These are phyloP conservation scores for Poecilia velifera DNA, from an alignment of 2,797 vertebrate genomes.

Conservation along the genomic window DNA sequence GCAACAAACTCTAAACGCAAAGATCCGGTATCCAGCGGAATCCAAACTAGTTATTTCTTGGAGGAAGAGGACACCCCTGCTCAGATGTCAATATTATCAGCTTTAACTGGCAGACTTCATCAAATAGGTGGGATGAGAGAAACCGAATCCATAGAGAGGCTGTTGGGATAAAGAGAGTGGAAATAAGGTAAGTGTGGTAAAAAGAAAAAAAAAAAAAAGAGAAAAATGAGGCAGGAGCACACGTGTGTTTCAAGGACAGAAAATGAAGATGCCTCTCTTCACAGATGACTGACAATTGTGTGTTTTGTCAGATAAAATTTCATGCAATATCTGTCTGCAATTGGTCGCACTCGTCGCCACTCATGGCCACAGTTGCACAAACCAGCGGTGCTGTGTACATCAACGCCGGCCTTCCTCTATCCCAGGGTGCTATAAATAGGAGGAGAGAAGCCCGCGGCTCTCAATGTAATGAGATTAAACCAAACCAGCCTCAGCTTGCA, in stretches of 20 bases:
- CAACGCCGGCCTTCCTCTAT: slow-evolving; percentile 53
- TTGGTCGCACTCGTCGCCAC: slow-evolving; percentile 60
- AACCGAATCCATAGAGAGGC: slow-evolving; percentile 29
- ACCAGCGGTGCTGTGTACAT: slow-evolving; percentile 49
- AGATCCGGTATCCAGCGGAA: slow-evolving; percentile 9
- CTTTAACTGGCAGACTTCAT: slow-evolving; percentile 33
- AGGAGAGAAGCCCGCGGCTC: slow-evolving; percentile 68
- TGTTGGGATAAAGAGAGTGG: slow-evolving; percentile 53
- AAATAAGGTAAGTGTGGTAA: slow-evolving; percentile 43
- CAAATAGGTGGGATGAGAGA: slow-evolving; percentile 52
- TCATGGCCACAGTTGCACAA: slow-evolving; percentile 36
- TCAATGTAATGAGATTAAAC: slow-evolving; percentile 82
- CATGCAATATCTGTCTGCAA: slow-evolving; percentile 46
- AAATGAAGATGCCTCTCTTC: slow-evolving; percentile 50
- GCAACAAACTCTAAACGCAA: slow-evolving; percentile 13
- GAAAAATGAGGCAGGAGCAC: slow-evolving; percentile 1
- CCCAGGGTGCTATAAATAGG: slow-evolving; percentile 80
- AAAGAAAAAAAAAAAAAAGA: background rate
- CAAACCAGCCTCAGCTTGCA: slow-evolving; percentile 75
- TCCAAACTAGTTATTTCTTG: slow-evolving; percentile 10
- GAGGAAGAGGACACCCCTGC: background rate
- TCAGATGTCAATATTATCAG: slow-evolving; percentile 6
- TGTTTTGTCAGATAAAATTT: slow-evolving; percentile 70
- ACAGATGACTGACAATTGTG: slow-evolving; percentile 58
- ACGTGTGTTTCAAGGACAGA: slow-evolving; percentile 39